These are phyloP conservation scores for Amblyraja radiata DNA, from an alignment of 2,797 vertebrate species.

Conservation along the genomic window DNA sequence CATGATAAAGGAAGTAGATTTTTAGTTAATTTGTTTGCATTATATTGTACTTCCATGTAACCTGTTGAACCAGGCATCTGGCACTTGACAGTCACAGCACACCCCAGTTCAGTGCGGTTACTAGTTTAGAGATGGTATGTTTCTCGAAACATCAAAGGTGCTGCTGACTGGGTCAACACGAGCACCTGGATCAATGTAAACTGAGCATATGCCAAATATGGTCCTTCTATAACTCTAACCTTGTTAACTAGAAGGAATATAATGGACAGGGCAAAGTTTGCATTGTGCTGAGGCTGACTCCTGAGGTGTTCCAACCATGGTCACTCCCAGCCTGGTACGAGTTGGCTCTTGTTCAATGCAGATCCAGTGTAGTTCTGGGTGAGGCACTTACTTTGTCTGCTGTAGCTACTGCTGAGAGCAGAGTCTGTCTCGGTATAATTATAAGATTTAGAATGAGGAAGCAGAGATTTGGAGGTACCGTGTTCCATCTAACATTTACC, in stretches of 20 bases:
- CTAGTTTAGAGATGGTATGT: background rate
- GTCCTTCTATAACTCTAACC: background rate
- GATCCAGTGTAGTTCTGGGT: too few species aligned
- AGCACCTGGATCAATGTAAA: background rate
- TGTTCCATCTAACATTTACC: too few species aligned
- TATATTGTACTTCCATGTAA: background rate
- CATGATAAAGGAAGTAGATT: background rate
- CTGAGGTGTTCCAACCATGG: too few species aligned
- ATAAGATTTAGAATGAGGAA: too few species aligned
- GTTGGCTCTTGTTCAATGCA: too few species aligned
- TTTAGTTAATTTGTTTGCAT: conserved; percentile 14
- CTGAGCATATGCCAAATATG: background rate
- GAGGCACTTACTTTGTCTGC: too few species aligned
- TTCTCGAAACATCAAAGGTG: background rate
- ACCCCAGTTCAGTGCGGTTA: background rate
- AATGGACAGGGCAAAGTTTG: too few species aligned
- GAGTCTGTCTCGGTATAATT: too few species aligned
- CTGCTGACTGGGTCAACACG: background rate
- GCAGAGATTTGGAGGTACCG: too few species aligned
- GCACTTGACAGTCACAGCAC: background rate
- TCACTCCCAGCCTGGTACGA: too few species aligned
- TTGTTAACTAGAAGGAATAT: background rate
- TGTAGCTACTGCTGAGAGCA: too few species aligned
- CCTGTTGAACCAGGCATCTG: background rate
- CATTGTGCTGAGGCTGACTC: too few species aligned